Percentiles rank a stretch among this genome's conserved stretches.
These are phyloP conservation scores for Periplaneta americana DNA, from an alignment of 1,140 invertebrate genomes.

Conservation along the genomic window DNA sequence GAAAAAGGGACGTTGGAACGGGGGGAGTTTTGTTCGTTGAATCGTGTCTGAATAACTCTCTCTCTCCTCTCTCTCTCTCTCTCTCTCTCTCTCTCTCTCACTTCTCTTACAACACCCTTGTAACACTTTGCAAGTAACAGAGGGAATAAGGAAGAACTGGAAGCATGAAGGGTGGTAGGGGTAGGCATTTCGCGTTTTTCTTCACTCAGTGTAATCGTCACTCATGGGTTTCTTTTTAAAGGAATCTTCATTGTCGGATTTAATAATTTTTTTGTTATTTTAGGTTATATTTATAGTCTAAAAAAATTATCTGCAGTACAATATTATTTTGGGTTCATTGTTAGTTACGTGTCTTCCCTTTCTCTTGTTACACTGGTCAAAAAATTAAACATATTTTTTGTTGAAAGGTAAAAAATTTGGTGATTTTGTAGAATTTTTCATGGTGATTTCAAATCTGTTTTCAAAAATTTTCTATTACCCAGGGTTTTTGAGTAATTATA, in stretches of 20 bases:
- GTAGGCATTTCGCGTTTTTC: not conserved
- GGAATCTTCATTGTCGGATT: not conserved
- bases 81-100: too few relatives aligned
- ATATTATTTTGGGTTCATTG: not conserved
- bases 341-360: not conserved
- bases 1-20: not conserved
- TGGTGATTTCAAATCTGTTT: too few relatives aligned
- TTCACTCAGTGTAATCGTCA: not conserved
- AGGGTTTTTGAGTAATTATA: too few relatives aligned
- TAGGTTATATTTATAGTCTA: not conserved
- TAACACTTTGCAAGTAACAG: not conserved
- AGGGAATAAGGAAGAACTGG: not conserved
- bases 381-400: too few relatives aligned
- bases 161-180: not conserved
- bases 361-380: not conserved
- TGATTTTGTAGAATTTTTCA: too few relatives aligned
- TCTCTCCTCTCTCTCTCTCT: not conserved
- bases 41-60: not conserved
- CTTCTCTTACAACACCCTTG: not conserved
- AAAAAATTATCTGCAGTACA: not conserved
- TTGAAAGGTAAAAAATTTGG: too few relatives aligned
- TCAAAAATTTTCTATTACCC: too few relatives aligned
- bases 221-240: not conserved
- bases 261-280: not conserved
- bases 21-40: not conserved